A percentile compares a stretch with the other conserved stretches of the same genome.
These are phyloP conservation scores for Albula goreensis DNA, from an alignment of 2,113 vertebrate species.

Conservation along the genomic window DNA sequence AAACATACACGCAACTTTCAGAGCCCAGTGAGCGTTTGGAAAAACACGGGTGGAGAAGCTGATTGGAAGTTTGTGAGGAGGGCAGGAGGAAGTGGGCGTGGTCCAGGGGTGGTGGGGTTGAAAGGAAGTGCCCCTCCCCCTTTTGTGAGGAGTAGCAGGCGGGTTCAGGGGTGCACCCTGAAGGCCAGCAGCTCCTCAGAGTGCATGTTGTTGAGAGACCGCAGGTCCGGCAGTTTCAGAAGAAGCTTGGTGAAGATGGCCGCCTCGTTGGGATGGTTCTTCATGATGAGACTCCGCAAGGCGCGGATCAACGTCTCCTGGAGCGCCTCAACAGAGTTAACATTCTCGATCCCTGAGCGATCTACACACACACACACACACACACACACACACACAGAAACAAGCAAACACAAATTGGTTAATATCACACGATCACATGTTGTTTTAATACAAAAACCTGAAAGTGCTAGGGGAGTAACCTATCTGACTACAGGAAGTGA, in stretches of 20 bases:
- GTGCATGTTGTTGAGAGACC: conserved; percentile 98
- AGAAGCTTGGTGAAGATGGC: conserved; percentile 95
- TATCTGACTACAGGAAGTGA: too few relatives aligned
- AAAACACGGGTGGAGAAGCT: not conserved
- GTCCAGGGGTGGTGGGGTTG: not conserved
- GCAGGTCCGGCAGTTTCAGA: conserved; percentile 92
- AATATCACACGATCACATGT: too few relatives aligned
- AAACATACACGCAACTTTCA: conserved; percentile 4
- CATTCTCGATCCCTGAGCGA: conserved; percentile 92
- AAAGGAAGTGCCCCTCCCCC: not conserved
- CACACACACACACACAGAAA: not conserved
- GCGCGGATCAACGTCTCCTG: conserved; percentile 93
- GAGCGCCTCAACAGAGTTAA: conserved; percentile 90
- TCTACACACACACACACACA: conserved; percentile 63
- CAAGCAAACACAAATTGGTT: too few relatives aligned
- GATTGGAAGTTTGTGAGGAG: conserved; percentile 8
- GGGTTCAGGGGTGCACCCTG: conserved; percentile 89
- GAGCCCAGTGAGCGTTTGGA: conserved; percentile 7
- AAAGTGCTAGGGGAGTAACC: too few relatives aligned
- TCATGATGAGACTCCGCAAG: conserved; percentile 88
- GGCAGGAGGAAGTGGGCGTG: not conserved
- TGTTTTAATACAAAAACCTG: too few relatives aligned
- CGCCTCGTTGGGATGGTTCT: conserved; percentile 91
- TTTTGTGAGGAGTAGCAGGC: not conserved
- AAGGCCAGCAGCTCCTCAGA: conserved; percentile 96